A percentile compares a stretch with the other conserved stretches of the same genome.
phyloP scores from a whole-genome alignment of 1,140 invertebrate species.

The Ceratina australensis region DNA sequence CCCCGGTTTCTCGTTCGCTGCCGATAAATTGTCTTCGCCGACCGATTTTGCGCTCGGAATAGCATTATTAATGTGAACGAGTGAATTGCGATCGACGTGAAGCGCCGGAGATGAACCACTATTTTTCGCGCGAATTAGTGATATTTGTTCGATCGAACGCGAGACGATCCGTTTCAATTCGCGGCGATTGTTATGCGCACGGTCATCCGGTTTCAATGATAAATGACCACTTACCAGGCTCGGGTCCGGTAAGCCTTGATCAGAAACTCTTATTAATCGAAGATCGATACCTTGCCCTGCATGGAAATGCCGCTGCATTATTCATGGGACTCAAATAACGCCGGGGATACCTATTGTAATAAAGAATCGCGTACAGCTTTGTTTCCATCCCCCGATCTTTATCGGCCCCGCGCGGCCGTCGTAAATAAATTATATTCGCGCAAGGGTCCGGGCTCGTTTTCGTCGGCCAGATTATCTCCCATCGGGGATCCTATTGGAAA shows the following conservation, averaged over 20 bases:
- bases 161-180: too few species aligned
- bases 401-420: constrained; percentile 28
- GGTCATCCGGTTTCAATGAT: too few species aligned
- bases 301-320: constrained; percentile 43
- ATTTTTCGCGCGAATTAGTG: too few species aligned
- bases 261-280: constrained; percentile 4
- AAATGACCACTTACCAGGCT: too few species aligned
- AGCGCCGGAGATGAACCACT: too few species aligned
- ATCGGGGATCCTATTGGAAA: not conserved
- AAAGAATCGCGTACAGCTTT: constrained; percentile 39
- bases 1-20: not conserved
- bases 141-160: too few species aligned
- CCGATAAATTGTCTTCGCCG: constrained; percentile 21
- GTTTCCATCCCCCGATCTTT: constrained; percentile 46
- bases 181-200: too few species aligned
- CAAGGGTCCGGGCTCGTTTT: constrained; percentile 19
- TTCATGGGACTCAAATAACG: constrained; percentile 39
- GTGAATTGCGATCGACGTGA: not conserved
- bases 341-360: constrained; percentile 24
- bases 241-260: too few species aligned
- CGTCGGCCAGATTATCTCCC: constrained; percentile 32
- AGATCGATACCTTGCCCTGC: constrained; percentile 26
- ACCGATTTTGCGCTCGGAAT: constrained; percentile 19
- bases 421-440: constrained; percentile 60
- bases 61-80: constrained; percentile 10